These are phyloP conservation scores for Ia io DNA, from an alignment of 2,113 vertebrate genomes.

Conservation along the genomic window DNA sequence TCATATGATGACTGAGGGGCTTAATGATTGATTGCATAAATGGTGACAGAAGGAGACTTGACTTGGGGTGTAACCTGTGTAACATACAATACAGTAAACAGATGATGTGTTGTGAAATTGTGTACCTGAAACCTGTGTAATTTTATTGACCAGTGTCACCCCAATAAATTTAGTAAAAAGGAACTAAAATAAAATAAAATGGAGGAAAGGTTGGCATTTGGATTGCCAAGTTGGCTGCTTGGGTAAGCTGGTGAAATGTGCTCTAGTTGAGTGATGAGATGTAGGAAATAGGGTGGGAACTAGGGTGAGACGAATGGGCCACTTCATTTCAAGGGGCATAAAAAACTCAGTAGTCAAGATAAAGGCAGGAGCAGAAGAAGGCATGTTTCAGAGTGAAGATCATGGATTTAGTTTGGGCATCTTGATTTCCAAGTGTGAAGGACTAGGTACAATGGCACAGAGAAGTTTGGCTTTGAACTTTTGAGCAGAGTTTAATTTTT, in stretches of 20 bases:
- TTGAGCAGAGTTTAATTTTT: background rate
- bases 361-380: too few relatives aligned
- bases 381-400: accelerated
- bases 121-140: background rate
- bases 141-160: background rate
- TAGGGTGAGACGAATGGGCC: accelerated
- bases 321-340: accelerated
- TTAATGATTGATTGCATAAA: background rate
- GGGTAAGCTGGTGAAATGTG: accelerated
- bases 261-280: accelerated
- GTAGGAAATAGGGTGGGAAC: background rate
- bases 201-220: background rate
- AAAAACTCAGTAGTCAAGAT: background rate
- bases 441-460: background rate
- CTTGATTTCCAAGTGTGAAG: background rate
- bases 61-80: background rate
- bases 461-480: background rate
- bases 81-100: background rate
- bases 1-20: background rate
- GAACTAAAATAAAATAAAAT: background rate
- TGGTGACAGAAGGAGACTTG: background rate
- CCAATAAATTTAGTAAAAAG: background rate
- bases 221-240: accelerated
- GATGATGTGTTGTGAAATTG: background rate
- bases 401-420: background rate